Evolutionary conservation across 2,113 vertebrate species (phyloP), one percentile per base, ranked within the genome.

Genomic region (Malaclemys terrapin): DNA sequence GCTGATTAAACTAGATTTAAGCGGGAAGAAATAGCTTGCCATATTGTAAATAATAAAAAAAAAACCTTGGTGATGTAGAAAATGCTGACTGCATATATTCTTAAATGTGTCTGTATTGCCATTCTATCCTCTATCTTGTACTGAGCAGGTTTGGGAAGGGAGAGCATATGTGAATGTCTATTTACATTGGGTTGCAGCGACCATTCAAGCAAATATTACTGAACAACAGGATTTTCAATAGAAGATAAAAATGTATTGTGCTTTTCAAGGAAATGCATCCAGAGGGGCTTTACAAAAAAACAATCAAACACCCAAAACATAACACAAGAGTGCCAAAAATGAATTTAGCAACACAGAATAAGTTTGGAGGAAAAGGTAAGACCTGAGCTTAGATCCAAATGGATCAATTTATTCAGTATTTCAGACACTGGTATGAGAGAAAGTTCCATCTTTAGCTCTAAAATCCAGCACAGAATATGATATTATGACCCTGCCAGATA

Each of bases 1-100:
- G 96, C 96, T 96, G 97, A 95, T 89, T 88, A 91, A 93, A 96
- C 90, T 59, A 65, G 93, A 97, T 93, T 95, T 88, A 80, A 95
- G 96, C 31, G 49, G 75, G 92, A 65, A 95, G 92, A 81, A 95
- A 95, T 29, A 83, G 65, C 81, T 93, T 88, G 89, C 85, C 95
- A 92, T 96, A 96, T 93, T 97, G 94, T 96, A 89, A 88, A 54
- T 54, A 54, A 22, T 24, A 10, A 59, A 29, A 93, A 42, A 94
- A 47, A 76, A 93, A 6, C 56, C 89, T 94, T 24, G 90, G 94
- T 91, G 93, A 87, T 57, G 72, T 0, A 84, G 84, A 89, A 97
- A 94, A 83, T 94, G 96, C 96, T 97, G 96, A 97, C 89, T 89
- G 3, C 54, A 6, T 0, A 1, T 54, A 49, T 91, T 89, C 56